phyloP scores from a whole-genome alignment of 2,888 invertebrate species.

The Marasmarcha lunaedactyla region DNA sequence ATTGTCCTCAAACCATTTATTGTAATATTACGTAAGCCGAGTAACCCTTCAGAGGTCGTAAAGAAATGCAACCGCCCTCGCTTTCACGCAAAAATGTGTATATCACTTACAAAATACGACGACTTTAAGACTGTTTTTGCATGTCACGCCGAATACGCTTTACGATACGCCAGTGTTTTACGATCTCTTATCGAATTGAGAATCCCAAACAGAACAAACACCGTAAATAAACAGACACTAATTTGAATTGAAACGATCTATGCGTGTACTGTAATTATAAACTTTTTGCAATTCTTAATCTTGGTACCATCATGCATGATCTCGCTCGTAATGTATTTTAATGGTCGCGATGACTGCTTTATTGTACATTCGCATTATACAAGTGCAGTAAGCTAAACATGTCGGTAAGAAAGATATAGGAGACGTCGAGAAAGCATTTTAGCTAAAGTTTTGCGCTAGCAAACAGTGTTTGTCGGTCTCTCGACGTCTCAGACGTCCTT shows the following conservation, averaged over 20 bases:
- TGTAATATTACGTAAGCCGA: conserved; percentile 53
- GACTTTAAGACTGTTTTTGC: conserved; percentile 38
- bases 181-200: conserved; percentile 57
- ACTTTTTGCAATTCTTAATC: not conserved
- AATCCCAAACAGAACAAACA: conserved; percentile 44
- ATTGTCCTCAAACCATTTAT: conserved; percentile 54
- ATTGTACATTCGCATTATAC: not conserved
- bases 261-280: conserved; percentile 18
- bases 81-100: conserved; percentile 42
- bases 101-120: conserved; percentile 35
- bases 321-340: not conserved
- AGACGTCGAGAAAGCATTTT: no score
- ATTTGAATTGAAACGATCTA: conserved; percentile 29
- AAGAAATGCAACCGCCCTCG: conserved; percentile 44
- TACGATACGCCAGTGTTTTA: conserved; percentile 61
- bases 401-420: no score
- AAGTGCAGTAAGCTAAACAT: no score
- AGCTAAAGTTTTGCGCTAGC: no score
- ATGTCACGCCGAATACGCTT: conserved; percentile 39
- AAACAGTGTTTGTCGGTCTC: no score
- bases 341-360: not conserved
- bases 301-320: not conserved
- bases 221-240: conserved; percentile 32
- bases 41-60: conserved; percentile 53
- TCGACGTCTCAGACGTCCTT: conserved; percentile 19